phyloP scores from a whole-genome alignment of 2,888 invertebrate species.

The Uloborus plumipes region DNA sequence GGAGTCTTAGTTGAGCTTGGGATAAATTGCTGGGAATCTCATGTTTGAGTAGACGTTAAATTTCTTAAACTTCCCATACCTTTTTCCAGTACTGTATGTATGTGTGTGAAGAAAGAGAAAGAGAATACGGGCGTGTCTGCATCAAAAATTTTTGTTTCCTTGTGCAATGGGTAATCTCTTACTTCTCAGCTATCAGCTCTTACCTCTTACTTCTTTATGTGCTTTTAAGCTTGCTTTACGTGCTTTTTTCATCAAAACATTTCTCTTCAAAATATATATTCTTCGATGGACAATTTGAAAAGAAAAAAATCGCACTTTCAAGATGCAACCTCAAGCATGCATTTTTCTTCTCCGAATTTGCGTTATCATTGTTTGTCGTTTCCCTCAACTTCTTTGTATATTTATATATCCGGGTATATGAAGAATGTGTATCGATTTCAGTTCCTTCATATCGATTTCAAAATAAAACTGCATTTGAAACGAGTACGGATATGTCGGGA shows the following conservation, averaged over 20 bases:
- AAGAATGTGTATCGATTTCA: conserved; percentile 54
- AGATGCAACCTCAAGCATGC: conserved; percentile 24
- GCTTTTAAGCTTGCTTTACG: conserved; percentile 11
- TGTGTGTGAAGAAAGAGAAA: too few species aligned
- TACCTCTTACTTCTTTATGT: conserved; percentile 39
- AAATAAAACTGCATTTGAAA: conserved; percentile 38
- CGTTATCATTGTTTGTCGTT: conserved; percentile 39
- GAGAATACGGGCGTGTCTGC: too few species aligned
- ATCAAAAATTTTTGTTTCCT: too few species aligned
- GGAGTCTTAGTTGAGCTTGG: too few species aligned
- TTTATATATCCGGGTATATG: conserved; percentile 34
- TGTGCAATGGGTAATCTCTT: too few species aligned
- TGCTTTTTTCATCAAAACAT: conserved; percentile 18
- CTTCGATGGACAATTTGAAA: conserved; percentile 53
- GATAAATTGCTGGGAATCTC: too few species aligned
- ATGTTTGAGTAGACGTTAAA: too few species aligned
- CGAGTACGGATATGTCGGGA: conserved; percentile 2
- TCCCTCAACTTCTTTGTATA: background rate
- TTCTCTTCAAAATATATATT: conserved; percentile 42
- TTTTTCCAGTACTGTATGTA: too few species aligned
- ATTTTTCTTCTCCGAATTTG: conserved; percentile 29
- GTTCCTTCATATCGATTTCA: conserved; percentile 46
- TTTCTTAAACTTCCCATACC: too few species aligned
- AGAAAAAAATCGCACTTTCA: conserved; percentile 49
- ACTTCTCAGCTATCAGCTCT: background rate